Conservation (phyloP, 2,113 vertebrate species). For the Leptodactylus fuscus region DNA sequence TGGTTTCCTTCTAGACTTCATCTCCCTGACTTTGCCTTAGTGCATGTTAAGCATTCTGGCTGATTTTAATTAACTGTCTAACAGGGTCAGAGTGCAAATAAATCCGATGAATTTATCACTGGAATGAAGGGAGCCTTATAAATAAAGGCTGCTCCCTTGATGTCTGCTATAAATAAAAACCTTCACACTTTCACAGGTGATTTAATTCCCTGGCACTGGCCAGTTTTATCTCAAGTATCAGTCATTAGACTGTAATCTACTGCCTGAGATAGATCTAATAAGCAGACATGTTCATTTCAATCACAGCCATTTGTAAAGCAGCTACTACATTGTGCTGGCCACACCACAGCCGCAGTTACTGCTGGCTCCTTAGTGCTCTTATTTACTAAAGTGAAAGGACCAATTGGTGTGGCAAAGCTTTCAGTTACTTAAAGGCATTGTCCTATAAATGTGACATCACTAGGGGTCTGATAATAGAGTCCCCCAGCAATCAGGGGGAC, state of each 20-base stretch:
- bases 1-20: neutral
- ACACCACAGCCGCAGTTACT: too few relatives aligned
- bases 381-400: too few relatives aligned
- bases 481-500: too few relatives aligned
- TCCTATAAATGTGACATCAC: too few relatives aligned
- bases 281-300: neutral
- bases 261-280: neutral
- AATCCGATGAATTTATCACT: conserved; percentile 48
- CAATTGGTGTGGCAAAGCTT: too few relatives aligned
- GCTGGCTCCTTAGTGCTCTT: too few relatives aligned
- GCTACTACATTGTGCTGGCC: too few relatives aligned
- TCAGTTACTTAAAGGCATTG: too few relatives aligned
- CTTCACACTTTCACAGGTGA: conserved; percentile 22
- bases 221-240: conserved; percentile 33
- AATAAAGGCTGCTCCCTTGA: conserved; percentile 32
- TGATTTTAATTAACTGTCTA: conserved; percentile 30
- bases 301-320: neutral
- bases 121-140: conserved; percentile 24
- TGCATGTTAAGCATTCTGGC: conserved; percentile 27
- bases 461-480: too few relatives aligned
- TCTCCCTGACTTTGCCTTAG: neutral
- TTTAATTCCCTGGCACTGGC: conserved; percentile 31
- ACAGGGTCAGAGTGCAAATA: conserved; percentile 42
- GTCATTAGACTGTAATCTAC: conserved; percentile 2
- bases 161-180: conserved; percentile 42